phyloP scores from a whole-genome alignment of 1,140 invertebrate genomes.

The Ips nitidus region DNA sequence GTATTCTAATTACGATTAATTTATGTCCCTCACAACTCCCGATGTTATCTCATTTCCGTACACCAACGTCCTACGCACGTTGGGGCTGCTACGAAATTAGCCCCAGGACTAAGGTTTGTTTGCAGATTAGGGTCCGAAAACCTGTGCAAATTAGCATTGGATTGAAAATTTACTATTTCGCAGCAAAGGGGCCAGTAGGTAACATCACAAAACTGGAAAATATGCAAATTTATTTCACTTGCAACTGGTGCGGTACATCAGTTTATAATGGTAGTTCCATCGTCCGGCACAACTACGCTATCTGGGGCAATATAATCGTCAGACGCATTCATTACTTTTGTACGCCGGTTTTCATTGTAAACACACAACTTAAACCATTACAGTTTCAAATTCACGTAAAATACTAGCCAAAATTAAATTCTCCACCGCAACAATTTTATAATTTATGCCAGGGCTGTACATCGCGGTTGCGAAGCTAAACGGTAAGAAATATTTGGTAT shows the following conservation, averaged over 20 bases:
- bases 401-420: no score
- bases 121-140: neutral
- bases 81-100: neutral
- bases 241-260: no score
- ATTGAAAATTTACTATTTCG: neutral
- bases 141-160: neutral
- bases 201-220: no score
- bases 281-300: neutral
- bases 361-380: no score
- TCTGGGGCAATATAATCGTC: neutral
- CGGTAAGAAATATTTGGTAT: no score
- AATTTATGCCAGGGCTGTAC: neutral
- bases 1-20: slow-evolving; percentile 1
- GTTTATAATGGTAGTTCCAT: neutral
- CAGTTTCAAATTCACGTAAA: no score
- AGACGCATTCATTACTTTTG: no score
- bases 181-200: no score
- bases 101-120: neutral
- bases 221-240: no score
- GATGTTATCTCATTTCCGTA: neutral
- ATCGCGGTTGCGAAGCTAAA: no score
- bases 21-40: neutral
- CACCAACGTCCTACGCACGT: neutral
- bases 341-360: no score
- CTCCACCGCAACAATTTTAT: slow-evolving; percentile 4